These are phyloP conservation scores for Drosophila asahinai DNA, from an alignment of 1,140 invertebrate genomes.

Conservation along the genomic window DNA sequence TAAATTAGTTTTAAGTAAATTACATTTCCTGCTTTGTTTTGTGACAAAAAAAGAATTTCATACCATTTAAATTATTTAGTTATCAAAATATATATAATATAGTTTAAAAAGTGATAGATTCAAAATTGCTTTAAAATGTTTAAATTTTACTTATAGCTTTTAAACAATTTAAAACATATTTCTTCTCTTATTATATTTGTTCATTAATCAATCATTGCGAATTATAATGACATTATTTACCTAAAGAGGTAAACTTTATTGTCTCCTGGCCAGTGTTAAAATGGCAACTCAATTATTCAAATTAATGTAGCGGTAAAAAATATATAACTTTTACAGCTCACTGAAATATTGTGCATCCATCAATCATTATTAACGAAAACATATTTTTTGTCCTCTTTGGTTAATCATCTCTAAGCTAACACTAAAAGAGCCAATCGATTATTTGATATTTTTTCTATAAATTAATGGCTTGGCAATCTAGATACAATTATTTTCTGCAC, in stretches of 20 bases:
- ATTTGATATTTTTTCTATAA: background rate
- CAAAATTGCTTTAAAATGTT: too few relatives aligned
- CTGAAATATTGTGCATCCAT: background rate
- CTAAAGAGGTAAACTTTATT: background rate
- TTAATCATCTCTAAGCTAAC: slow-evolving; percentile 5
- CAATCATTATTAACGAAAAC: background rate
- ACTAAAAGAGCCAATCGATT: slow-evolving; percentile 8
- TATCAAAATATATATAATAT: too few relatives aligned
- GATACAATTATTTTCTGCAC: slow-evolving; percentile 2
- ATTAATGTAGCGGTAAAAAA: background rate
- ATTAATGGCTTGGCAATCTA: background rate
- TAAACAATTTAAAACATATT: too few relatives aligned
- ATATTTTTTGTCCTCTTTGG: background rate
- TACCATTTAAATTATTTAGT: too few relatives aligned
- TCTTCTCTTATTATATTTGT: too few relatives aligned
- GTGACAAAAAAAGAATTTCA: too few relatives aligned
- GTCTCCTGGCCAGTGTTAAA: background rate
- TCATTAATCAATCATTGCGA: background rate
- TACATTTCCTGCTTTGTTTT: too few relatives aligned
- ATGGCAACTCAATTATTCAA: background rate
- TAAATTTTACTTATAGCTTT: too few relatives aligned
- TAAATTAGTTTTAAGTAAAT: too few relatives aligned
- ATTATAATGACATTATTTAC: background rate
- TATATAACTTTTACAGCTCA: too few relatives aligned
- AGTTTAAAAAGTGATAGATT: too few relatives aligned